phyloP scores from a whole-genome alignment of 1,140 invertebrate genomes.

The Drosophila azteca region DNA sequence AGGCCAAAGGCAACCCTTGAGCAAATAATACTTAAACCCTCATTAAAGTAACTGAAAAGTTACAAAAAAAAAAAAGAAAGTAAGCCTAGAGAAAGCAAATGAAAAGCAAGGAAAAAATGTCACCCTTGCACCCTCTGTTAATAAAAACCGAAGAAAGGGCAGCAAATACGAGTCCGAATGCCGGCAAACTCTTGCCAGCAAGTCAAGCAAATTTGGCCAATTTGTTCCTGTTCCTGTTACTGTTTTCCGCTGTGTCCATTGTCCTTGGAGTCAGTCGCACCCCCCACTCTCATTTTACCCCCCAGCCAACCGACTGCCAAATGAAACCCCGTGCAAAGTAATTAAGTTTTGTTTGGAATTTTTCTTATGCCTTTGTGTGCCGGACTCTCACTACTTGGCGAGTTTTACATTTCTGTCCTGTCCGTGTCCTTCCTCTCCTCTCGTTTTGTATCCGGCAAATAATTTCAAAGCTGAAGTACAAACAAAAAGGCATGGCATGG shows the following conservation, averaged over 20 bases:
- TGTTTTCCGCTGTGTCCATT: background rate
- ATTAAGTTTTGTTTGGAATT: conserved; percentile 79
- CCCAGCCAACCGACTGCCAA: background rate
- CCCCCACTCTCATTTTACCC: background rate
- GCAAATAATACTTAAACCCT: conserved; percentile 82
- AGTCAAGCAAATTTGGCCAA: conserved; percentile 80
- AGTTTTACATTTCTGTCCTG: conserved; percentile 34
- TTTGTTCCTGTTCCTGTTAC: conserved; percentile 59
- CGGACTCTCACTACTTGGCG: conserved; percentile 69
- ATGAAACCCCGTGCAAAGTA: conserved; percentile 49
- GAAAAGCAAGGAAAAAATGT: conserved; percentile 50
- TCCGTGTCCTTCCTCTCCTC: conserved; percentile 32
- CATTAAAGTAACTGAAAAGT: conserved; percentile 72
- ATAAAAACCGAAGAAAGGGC: conserved; percentile 74
- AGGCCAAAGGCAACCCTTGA: conserved; percentile 74
- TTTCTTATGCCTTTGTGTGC: conserved; percentile 65
- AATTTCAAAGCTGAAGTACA: conserved; percentile 58
- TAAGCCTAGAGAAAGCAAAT: conserved; percentile 1
- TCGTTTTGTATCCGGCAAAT: conserved; percentile 48
- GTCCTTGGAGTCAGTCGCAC: background rate
- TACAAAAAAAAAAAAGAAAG: conserved; percentile 2
- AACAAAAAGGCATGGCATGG: conserved; percentile 38
- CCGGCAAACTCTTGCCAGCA: conserved; percentile 60
- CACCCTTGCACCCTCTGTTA: conserved; percentile 74
- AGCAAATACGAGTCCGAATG: conserved; percentile 53